Evolutionary conservation across 2,888 invertebrate species (phyloP).

Genomic region (Hydropsyche betteni): DNA sequence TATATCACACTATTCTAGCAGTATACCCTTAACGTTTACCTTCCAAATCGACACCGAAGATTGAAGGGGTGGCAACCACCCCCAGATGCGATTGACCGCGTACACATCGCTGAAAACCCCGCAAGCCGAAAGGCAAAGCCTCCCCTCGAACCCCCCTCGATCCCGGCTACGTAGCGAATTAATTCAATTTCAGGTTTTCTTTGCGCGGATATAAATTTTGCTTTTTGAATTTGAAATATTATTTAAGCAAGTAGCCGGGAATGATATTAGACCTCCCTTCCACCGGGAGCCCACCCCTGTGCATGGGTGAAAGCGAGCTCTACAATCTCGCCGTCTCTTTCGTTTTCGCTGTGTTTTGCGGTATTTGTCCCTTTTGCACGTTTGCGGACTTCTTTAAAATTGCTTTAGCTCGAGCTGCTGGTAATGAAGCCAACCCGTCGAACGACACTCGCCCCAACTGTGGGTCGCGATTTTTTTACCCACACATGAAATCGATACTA

Average conservation of each 20-base stretch:
- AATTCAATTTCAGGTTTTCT: slow-evolving; percentile 51
- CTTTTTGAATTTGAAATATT: slow-evolving; percentile 51
- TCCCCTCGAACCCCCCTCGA: slow-evolving; percentile 11
- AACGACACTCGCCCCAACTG: slow-evolving; percentile 24
- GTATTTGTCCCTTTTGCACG: slow-evolving; percentile 25
- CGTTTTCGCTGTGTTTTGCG: background rate
- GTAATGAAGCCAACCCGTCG: slow-evolving; percentile 41
- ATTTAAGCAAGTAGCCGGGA: slow-evolving; percentile 49
- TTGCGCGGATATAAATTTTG: slow-evolving; percentile 50
- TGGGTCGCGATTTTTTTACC: slow-evolving; percentile 4
- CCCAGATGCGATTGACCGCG: too few relatives aligned
- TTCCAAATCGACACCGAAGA: too few relatives aligned
- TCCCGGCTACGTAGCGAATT: slow-evolving; percentile 43
- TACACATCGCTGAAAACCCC: too few relatives aligned
- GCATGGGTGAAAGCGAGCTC: slow-evolving; percentile 12
- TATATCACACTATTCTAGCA: too few relatives aligned
- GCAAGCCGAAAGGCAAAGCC: background rate
- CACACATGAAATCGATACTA: background rate
- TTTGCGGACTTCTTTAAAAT: slow-evolving; percentile 40
- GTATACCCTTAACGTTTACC: too few relatives aligned
- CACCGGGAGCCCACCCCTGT: background rate
- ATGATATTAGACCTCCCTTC: slow-evolving; percentile 36
- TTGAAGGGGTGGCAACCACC: too few relatives aligned
- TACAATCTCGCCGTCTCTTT: background rate
- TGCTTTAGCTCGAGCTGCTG: slow-evolving; percentile 47